phyloP scores from a whole-genome alignment of 30 jellyfish, hydroid and myxozoan species.

The Catostylus mosaicus region DNA sequence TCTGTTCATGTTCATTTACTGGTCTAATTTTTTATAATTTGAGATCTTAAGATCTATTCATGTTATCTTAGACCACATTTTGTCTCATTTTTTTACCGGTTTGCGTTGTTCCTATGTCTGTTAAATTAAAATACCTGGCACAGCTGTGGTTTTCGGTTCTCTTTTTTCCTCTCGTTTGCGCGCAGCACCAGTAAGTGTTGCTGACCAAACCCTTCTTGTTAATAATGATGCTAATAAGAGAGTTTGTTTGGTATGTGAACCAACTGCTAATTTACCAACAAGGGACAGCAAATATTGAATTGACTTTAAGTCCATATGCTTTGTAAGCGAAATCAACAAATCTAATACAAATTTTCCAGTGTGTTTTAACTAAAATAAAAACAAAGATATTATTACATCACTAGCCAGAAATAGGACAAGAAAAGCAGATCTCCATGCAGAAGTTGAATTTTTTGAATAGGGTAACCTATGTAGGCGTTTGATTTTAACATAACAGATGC shows the following conservation, averaged over 20 bases:
- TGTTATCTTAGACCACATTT: too few relatives aligned
- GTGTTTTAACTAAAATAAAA: conserved; percentile 82
- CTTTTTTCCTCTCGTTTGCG: conserved; percentile 33
- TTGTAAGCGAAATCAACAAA: conserved; percentile 86
- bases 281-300: conserved; percentile 73
- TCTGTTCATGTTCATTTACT: too few relatives aligned
- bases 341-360: conserved; percentile 92
- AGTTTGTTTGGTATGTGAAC: conserved; percentile 93
- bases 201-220: conserved; percentile 91
- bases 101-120: not conserved
- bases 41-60: too few relatives aligned
- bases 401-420: not conserved
- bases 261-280: conserved; percentile 81
- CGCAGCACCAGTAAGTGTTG: conserved; percentile 73
- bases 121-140: conserved; percentile 42
- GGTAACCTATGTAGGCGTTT: too few relatives aligned
- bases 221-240: conserved; percentile 84
- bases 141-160: conserved; percentile 19
- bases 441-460: too few relatives aligned
- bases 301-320: conserved; percentile 85
- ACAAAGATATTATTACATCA: not conserved
- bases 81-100: too few relatives aligned
- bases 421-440: not conserved
- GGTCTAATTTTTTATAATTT: too few relatives aligned
- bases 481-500: too few relatives aligned